Conservation (phyloP, 2,113 vertebrate genomes). For the Cyrtonyx montezumae region DNA sequence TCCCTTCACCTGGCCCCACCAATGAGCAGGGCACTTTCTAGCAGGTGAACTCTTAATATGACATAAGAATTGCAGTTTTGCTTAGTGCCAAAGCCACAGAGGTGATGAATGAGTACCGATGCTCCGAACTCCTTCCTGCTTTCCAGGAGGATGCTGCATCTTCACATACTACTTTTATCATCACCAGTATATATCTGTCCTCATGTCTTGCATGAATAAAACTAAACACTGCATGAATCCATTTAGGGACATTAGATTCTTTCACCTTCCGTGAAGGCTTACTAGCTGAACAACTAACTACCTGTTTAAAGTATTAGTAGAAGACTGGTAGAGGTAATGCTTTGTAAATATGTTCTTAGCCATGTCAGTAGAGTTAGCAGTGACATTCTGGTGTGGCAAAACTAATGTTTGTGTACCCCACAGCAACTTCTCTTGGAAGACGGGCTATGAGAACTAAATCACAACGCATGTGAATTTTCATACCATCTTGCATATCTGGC, state of each 20-base stretch:
- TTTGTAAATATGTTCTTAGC: not conserved
- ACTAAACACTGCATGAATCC: slow-evolving; percentile 35
- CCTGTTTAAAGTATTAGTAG: slow-evolving; percentile 13
- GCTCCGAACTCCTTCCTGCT: not conserved
- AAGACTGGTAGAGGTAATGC: not conserved
- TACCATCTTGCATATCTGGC: not conserved
- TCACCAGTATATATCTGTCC: not conserved
- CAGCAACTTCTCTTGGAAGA: not conserved
- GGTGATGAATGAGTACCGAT: not conserved
- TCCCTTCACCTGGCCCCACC: not conserved
- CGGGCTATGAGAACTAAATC: not conserved
- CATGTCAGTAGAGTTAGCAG: not conserved
- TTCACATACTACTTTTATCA: not conserved
- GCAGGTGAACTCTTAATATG: not conserved
- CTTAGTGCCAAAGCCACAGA: not conserved
- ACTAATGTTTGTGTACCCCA: not conserved
- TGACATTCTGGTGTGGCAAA: not conserved
- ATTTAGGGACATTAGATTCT: not conserved
- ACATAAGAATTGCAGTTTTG: not conserved
- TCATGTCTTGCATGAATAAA: not conserved
- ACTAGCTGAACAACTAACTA: slow-evolving; percentile 29
- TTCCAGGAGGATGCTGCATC: not conserved
- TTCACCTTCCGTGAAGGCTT: slow-evolving; percentile 79
- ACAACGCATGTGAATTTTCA: not conserved
- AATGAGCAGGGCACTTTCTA: not conserved